Conservation (phyloP, 2,888 invertebrate genomes). For the Cataglyphis livida region DNA sequence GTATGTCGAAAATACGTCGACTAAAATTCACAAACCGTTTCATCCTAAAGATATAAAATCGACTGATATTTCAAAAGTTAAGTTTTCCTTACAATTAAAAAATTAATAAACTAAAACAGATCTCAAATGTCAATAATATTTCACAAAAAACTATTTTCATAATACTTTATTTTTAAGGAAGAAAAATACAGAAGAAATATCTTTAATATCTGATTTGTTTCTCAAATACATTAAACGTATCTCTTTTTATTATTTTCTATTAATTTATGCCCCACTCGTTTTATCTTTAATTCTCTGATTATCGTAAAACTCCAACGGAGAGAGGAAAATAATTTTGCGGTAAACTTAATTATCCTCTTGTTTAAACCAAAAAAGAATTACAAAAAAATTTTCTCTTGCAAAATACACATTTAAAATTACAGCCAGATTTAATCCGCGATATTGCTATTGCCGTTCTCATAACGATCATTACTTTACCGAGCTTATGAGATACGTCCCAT, state of each 20-base stretch:
- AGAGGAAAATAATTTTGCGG: constrained; percentile 20
- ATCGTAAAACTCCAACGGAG: constrained; percentile 5
- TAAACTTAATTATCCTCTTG: constrained; percentile 19
- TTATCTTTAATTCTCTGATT: constrained; percentile 15
- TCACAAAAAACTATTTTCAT: not conserved
- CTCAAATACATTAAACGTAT: not conserved
- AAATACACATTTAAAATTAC: constrained; percentile 23
- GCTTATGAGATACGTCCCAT: not conserved
- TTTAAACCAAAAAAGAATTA: constrained; percentile 3
- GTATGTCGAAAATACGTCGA: not conserved
- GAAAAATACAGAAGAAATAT: not conserved
- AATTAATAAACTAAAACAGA: not conserved
- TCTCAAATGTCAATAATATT: not conserved
- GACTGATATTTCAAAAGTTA: not conserved
- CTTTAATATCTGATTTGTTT: constrained; percentile 16
- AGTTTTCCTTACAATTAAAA: not conserved
- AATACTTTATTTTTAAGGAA: not conserved
- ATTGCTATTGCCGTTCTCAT: constrained; percentile 15
- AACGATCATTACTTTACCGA: constrained; percentile 24
- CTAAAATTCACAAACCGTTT: not conserved
- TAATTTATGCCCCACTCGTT: constrained; percentile 9
- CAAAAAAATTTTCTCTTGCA: constrained; percentile 36
- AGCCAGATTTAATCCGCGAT: constrained; percentile 41
- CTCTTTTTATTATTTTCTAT: constrained; percentile 11
- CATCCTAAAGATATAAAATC: not conserved